Conservation (phyloP, 2,888 invertebrate genomes). For the Psococerastis gibbosa region DNA sequence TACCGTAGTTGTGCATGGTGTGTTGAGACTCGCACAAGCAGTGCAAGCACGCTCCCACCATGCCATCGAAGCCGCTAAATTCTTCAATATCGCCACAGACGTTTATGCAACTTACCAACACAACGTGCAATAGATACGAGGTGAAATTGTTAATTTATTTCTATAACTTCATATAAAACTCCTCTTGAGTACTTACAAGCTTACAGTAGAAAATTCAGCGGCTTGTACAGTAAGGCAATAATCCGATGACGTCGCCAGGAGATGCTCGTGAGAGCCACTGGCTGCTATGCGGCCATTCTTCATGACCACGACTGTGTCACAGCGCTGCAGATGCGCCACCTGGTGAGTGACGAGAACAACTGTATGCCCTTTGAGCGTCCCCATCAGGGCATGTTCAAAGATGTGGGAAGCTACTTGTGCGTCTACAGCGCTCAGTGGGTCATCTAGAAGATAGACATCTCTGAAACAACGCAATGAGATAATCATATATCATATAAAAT, state of each 20-base stretch:
- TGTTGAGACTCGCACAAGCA: no score
- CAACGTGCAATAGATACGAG: no score
- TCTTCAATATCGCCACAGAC: no score
- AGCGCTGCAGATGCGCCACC: slow-evolving; percentile 34
- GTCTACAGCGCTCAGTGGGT: slow-evolving; percentile 36
- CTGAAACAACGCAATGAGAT: slow-evolving; percentile 19
- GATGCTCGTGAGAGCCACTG: slow-evolving; percentile 32
- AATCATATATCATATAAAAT: no score
- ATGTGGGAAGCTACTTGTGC: slow-evolving; percentile 30
- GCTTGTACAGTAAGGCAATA: slow-evolving; percentile 22
- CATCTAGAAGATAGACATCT: slow-evolving; percentile 37
- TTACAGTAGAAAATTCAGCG: not conserved
- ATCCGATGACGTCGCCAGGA: slow-evolving; percentile 26
- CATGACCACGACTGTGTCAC: slow-evolving; percentile 37
- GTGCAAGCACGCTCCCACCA: no score
- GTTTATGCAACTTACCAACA: no score
- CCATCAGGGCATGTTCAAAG: slow-evolving; percentile 32
- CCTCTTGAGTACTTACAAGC: not conserved
- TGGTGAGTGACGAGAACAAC: slow-evolving; percentile 41
- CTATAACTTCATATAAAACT: no score
- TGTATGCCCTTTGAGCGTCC: slow-evolving; percentile 31
- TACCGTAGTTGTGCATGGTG: no score
- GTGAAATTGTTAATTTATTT: no score
- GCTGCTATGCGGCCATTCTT: slow-evolving; percentile 34
- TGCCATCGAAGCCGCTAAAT: no score